Percentiles rank a stretch among this genome's conserved stretches.
Conservation (phyloP, 2,888 invertebrate genomes). For the Uloborus plumipes region DNA sequence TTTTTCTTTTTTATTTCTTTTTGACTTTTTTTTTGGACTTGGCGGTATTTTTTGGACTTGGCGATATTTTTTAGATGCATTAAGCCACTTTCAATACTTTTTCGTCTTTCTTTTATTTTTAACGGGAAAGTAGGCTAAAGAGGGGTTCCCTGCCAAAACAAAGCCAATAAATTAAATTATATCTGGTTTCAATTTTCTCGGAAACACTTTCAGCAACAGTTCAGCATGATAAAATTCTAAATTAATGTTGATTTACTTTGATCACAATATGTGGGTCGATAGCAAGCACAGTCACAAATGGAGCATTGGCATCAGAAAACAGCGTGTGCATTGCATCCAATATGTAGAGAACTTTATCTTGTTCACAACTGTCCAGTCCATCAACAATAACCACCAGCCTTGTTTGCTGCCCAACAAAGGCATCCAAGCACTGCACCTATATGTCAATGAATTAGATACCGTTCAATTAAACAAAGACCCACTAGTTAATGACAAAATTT, state of each 20-base stretch:
- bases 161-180: too few relatives aligned
- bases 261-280: slow-evolving; percentile 99
- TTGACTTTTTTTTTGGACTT: too few relatives aligned
- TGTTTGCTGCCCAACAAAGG: slow-evolving; percentile 93
- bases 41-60: too few relatives aligned
- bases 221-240: background rate
- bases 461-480: background rate
- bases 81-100: too few relatives aligned
- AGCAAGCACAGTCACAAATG: slow-evolving; percentile 95
- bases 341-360: slow-evolving; percentile 92
- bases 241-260: slow-evolving; percentile 77
- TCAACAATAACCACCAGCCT: slow-evolving; percentile 95
- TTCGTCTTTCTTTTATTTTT: too few relatives aligned
- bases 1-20: too few relatives aligned
- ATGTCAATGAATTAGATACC: slow-evolving; percentile 67
- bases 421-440: slow-evolving; percentile 89
- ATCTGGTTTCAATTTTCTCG: too few relatives aligned
- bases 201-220: background rate
- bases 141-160: too few relatives aligned
- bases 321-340: slow-evolving; percentile 95
- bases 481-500: too few relatives aligned
- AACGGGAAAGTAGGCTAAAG: too few relatives aligned
- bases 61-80: too few relatives aligned
- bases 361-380: slow-evolving; percentile 97
- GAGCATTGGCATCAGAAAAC: slow-evolving; percentile 92